Conservation (phyloP, 2,113 vertebrate species). For the Athene noctua region DNA sequence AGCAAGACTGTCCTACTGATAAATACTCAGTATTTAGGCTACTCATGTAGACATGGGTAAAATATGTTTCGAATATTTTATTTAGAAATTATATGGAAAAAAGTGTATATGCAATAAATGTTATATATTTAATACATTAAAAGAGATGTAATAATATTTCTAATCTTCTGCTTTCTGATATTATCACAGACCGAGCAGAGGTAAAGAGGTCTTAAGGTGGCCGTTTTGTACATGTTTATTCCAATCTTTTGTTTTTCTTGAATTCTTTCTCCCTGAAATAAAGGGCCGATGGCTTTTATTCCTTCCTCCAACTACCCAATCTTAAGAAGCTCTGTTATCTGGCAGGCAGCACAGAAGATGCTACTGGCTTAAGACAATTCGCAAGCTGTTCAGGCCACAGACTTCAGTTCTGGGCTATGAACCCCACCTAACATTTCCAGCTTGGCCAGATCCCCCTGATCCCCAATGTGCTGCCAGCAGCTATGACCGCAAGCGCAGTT, state of each 20-base stretch:
- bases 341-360: background rate
- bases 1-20: background rate
- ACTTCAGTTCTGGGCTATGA: background rate
- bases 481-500: rapidly evolving
- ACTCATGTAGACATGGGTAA: background rate
- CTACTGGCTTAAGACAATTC: background rate
- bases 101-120: background rate
- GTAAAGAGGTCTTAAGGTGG: background rate
- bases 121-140: background rate
- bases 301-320: background rate
- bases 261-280: background rate
- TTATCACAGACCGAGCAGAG: background rate
- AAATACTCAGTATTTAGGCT: background rate
- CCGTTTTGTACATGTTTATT: background rate
- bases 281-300: background rate
- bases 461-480: background rate
- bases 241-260: background rate
- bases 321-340: background rate
- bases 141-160: background rate
- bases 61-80: background rate
- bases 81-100: background rate
- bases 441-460: background rate
- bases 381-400: background rate
- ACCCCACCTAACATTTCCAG: rapidly evolving
- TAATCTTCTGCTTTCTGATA: background rate